phyloP scores from a whole-genome alignment of 2,113 vertebrate species.

The Chrysochloris asiatica region DNA sequence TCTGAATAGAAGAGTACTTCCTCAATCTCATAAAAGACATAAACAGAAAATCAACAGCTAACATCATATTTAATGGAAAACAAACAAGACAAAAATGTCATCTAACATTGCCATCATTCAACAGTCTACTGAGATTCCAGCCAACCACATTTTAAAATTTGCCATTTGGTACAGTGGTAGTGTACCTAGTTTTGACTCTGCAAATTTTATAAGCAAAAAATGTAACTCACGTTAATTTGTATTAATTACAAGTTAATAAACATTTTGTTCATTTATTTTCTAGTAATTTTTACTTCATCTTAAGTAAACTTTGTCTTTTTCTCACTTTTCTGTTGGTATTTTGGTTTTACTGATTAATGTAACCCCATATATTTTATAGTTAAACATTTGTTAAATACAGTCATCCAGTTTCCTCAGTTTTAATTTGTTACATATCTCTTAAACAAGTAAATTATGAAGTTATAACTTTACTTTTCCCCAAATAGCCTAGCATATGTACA shows the following conservation, averaged over 20 bases:
- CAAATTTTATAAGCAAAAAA: constrained; percentile 19
- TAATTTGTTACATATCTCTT: neutral
- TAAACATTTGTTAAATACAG: neutral
- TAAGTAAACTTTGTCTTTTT: neutral
- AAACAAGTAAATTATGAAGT: neutral
- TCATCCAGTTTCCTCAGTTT: neutral
- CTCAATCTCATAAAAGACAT: neutral
- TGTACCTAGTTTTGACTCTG: neutral
- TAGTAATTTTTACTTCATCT: neutral
- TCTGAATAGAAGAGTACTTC: neutral
- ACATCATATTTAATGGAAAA: neutral
- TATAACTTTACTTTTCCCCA: constrained; percentile 16
- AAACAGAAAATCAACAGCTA: neutral
- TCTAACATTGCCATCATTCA: neutral
- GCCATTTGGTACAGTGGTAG: neutral
- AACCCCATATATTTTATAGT: neutral
- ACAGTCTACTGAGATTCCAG: neutral
- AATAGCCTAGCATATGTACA: too few species aligned
- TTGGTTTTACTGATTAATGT: neutral
- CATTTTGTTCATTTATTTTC: neutral
- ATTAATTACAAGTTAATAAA: neutral
- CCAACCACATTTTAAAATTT: neutral
- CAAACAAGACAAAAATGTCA: neutral
- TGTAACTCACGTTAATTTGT: neutral
- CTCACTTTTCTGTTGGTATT: neutral